Conservation (phyloP, 1,140 invertebrate genomes). For the Drosophila willistoni region DNA sequence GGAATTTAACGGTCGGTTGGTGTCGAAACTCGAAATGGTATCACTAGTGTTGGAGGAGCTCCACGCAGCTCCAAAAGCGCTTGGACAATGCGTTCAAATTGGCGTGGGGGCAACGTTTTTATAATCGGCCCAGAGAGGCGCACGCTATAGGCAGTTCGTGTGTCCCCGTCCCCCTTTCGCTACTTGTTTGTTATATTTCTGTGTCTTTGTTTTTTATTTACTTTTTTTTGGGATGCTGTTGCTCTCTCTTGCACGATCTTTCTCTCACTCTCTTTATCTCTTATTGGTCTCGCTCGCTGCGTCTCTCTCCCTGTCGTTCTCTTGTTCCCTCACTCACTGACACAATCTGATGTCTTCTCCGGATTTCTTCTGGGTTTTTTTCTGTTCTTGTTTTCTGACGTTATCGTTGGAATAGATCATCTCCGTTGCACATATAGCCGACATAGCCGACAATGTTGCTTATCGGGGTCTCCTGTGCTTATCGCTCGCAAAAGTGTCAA, state of each 20-base stretch:
- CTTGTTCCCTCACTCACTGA: background rate
- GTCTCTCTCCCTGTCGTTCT: background rate
- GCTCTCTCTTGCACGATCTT: background rate
- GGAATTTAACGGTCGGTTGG: constrained; percentile 36
- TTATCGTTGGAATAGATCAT: background rate
- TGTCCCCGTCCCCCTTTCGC: background rate
- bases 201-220: constrained; percentile 23
- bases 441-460: constrained; percentile 17
- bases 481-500: background rate
- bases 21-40: constrained; percentile 29
- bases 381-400: background rate
- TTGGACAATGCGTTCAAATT: constrained; percentile 77
- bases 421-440: background rate
- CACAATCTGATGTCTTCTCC: constrained; percentile 1
- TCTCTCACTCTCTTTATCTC: constrained; percentile 4
- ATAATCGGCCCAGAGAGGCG: constrained; percentile 46
- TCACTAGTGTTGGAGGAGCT: constrained; percentile 75
- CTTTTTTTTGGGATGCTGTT: constrained; percentile 22
- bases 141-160: constrained; percentile 14
- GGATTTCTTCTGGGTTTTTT: background rate
- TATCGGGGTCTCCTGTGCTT: constrained; percentile 8
- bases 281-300: no score
- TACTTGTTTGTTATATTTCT: constrained; percentile 16
- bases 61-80: constrained; percentile 78
- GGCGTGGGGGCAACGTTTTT: constrained; percentile 58